Base-by-base conservation (phyloP, 2,797 vertebrate genomes). In the Mus caroli region DNA sequence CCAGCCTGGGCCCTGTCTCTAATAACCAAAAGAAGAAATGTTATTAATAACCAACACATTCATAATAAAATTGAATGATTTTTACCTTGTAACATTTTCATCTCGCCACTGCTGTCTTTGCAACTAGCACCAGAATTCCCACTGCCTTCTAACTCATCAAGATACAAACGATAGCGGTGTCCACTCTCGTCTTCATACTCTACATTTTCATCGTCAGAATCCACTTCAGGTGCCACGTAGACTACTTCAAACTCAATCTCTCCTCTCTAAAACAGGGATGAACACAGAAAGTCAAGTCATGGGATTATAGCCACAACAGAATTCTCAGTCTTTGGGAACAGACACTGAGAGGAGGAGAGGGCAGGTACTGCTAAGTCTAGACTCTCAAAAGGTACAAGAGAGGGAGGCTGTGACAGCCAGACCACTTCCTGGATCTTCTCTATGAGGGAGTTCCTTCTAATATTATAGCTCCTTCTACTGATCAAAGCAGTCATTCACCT, bases 201-300 rank as follows among this genome's bases (percentile, higher is more conserved):
- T 79, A 99, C 99, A 0, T 99, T 99, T 98, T 99, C 99, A 73
- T 99, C 99, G 92, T 99, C 99, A 0, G 99, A 99, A 98, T 99
- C 99, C 88, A 99, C 99, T 97, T 99, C 99, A 1, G 99, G 99
- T 95, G 99, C 99, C 98, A 99, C 99, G 0, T 99, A 99, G 84
- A 99, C 99, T 85, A 99, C 99, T 98, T 99, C 99, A 86, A 99
- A 99, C 98, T 99, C 99, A 0, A 99, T 99, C 98, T 99, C 99
- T 0, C 99, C 99, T 97, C 99, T 99, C 99, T 99, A 98, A 92
- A 98, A 97, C 19, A 75, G 40, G 26, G 7, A 69, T 71, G 80
- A 94, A 94, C 78, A 95, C 4, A 94, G 37, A 50, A 92, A 92
- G 60, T 88, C 34, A 87, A 34, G 15, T 90, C 75, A 78, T 79